Conservation (phyloP, 64 coral and sea anemone genomes). For the Montipora efflorescens region DNA sequence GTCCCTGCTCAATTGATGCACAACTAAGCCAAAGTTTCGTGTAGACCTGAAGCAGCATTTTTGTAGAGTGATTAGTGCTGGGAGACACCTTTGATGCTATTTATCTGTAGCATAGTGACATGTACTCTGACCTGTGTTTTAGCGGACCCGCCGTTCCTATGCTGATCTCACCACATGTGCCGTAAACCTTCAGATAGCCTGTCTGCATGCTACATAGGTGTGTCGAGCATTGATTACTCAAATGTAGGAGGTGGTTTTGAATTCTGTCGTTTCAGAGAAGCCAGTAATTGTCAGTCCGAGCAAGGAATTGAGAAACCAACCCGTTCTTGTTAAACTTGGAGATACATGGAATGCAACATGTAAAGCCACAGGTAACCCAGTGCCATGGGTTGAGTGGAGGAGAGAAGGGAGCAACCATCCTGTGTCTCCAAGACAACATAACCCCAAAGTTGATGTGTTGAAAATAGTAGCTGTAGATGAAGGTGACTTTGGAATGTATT, state of each 20-base stretch:
- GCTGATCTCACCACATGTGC: no score
- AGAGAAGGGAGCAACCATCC: conserved; percentile 30
- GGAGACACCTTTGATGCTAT: no score
- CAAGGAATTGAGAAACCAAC: background rate
- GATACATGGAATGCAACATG: conserved; percentile 42
- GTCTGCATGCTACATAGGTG: no score
- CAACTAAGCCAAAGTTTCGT: no score
- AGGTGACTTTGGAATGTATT: conserved; percentile 67
- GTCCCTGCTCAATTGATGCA: no score
- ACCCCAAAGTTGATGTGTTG: conserved; percentile 3
- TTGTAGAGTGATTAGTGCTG: no score
- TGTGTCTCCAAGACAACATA: background rate
- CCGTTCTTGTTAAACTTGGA: background rate
- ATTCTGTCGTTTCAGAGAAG: background rate
- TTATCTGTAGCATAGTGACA: no score
- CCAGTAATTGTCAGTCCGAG: background rate
- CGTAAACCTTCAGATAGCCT: no score
- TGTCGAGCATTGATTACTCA: no score
- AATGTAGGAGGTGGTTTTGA: background rate
- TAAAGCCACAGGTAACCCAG: conserved; percentile 76
- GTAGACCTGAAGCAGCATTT: no score
- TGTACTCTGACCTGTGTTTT: no score
- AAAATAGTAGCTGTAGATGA: conserved; percentile 30
- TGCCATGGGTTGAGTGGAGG: conserved; percentile 70
- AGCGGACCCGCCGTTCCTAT: no score